Evolutionary conservation across 2,797 vertebrate genomes (phyloP).

Genomic region (Strix occidentalis): DNA sequence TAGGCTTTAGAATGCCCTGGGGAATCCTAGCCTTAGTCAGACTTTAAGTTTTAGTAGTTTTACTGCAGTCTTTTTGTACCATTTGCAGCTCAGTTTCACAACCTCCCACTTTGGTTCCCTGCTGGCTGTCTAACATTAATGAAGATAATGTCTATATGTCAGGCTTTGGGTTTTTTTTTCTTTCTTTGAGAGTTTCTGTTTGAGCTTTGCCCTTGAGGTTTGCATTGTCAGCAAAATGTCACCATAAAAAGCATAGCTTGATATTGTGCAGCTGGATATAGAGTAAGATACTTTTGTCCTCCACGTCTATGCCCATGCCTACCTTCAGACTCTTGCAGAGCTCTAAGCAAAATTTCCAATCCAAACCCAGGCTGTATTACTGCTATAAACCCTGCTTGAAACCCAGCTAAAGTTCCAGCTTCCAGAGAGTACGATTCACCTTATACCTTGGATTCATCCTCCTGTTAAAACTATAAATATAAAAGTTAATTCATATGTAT

Average conservation of each 20-base stretch:
- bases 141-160: neutral
- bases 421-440: neutral
- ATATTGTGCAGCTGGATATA: neutral
- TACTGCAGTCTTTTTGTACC: neutral
- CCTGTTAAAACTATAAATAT: neutral
- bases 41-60: neutral
- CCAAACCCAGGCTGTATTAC: neutral
- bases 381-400: neutral
- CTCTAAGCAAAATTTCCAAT: neutral
- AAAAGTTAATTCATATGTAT: neutral
- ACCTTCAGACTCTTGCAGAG: neutral
- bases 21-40: neutral
- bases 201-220: neutral
- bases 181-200: neutral
- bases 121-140: neutral
- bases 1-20: neutral
- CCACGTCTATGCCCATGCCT: neutral
- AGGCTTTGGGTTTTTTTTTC: neutral
- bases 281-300: neutral
- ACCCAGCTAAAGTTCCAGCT: neutral
- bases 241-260: neutral
- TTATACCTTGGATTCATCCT: neutral
- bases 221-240: neutral
- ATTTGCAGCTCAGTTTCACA: neutral
- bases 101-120: neutral